phyloP scores from a whole-genome alignment of 2,888 invertebrate species.

The Boloria euphrosyne region DNA sequence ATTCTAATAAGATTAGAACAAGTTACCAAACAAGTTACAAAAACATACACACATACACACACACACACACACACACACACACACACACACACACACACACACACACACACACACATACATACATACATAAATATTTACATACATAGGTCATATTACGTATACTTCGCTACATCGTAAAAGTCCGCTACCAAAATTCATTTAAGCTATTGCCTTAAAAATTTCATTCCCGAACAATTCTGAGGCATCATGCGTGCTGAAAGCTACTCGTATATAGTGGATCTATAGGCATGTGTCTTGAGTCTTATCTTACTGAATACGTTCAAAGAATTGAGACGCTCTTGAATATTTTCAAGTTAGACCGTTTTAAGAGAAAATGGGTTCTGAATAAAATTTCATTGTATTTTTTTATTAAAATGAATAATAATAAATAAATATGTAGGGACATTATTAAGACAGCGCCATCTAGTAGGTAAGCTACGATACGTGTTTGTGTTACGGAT shows the following conservation, averaged over 20 bases:
- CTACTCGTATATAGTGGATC: constrained; percentile 18
- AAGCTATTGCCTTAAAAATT: constrained; percentile 4
- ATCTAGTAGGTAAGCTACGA: too few species aligned
- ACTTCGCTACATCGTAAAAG: too few species aligned
- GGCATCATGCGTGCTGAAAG: background rate
- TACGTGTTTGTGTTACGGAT: too few species aligned
- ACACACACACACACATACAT: too few species aligned
- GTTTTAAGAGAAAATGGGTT: background rate
- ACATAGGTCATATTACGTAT: too few species aligned
- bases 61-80: too few species aligned
- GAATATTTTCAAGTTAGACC: constrained; percentile 15
- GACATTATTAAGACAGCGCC: too few species aligned
- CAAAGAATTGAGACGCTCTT: constrained; percentile 23
- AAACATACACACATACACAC: too few species aligned
- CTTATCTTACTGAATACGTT: constrained; percentile 32
- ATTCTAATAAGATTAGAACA: background rate
- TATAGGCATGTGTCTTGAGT: constrained; percentile 18
- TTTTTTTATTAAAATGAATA: background rate
- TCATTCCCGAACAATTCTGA: constrained; percentile 10
- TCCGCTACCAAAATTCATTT: background rate
- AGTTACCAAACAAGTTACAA: too few species aligned
- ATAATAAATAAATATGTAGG: too few species aligned
- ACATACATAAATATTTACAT: too few species aligned
- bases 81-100: too few species aligned
- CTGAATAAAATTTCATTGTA: constrained; percentile 3